Base-by-base conservation (phyloP, 2,888 invertebrate genomes). In the Heliconius cydno region DNA sequence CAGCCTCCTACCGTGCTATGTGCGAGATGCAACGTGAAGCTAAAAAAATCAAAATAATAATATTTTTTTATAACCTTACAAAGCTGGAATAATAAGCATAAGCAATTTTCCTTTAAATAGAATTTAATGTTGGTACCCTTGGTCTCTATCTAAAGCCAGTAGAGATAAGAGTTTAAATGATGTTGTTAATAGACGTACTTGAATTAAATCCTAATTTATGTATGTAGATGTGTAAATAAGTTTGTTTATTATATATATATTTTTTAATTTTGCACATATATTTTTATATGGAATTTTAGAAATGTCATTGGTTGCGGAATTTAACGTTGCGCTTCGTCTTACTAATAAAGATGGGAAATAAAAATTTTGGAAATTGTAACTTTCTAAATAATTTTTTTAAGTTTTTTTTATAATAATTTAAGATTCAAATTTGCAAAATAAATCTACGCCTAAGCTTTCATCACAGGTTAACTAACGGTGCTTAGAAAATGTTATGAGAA, bases 51-150 rank as follows among this genome's bases (percentile, higher is more conserved):
- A 6, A 34, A 34, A 34, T 34, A 7, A 7, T 34, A 34, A 34
- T 34, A 46, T 41, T 15, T 30, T 34, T 3, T 34, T 25, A 63
- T 63, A 13, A 25, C 28, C 25, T 63, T 63, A 25, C 2, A 25
- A 63, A 25, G 13, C n/a, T 68, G 12, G 38, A 68, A 41, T 68
- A 68, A 68, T 68, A 13, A 13, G 38, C n/a, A n/a, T n/a, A n/a
- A 68, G n/a, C 5, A 22, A 38, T 19, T 68, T 68, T n/a, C 12
- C 38, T 38, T n/a, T 38, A 68, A 68, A 68, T 41, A 68, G 1
- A 41, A 41, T 68, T 68, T 41, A 68, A 68, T 68, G n/a, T 46
- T 15, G 46, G 46, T 68, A 68, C 3, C 41, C 68, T 68, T 41
- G 41, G 68, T 25, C 15, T 41, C 25, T 68, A 68, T 68, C 68